Base-by-base conservation (phyloP, 1,140 invertebrate species). In the Schlechtendalia chinensis region DNA sequence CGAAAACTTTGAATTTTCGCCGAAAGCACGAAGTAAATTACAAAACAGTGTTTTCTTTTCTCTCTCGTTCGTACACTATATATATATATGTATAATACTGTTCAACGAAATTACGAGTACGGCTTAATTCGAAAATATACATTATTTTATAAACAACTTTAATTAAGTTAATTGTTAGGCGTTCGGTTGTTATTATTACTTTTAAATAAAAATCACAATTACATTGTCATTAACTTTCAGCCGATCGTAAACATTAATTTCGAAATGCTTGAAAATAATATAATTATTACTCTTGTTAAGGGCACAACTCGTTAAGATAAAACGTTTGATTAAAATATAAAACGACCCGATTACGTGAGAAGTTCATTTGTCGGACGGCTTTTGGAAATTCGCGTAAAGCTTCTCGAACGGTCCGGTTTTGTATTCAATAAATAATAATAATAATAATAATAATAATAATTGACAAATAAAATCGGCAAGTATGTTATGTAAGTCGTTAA, bases 191-290 rank as follows among this genome's bases (percentile, higher is more conserved):
- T 69, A 47, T 69, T 47, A 69, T 39, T 39, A 8, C 45, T 47
- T 69, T 39, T 22, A 47, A 69, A 47, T 45, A 69, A 69, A 69
- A 69, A 47, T 47, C n/a, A 69, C 47, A 69, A 69, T 69, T 47
- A 47, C 32, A 47, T 69, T 69, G 39, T 69, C 65, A 69, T 69
- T 69, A 69, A 47, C 12, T 69, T 69, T 47, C n/a, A 69, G 32
- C 22, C 47, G 47, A 47, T 47, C 65, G 45, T 22, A 45, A 69
- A 69, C 39, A 69, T 47, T 47, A 69, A 69, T 39, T 69, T 69
- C 12, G 45, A 47, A 69, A 45, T 47, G 32, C 17, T 67, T 45
- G 39, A 67, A 69, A 47, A 47, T 69, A 47, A 69, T 69, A 69
- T 69, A 12, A 69, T 69, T 69, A 29, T 39, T 39, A 39, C 45